Evolutionary conservation across 2,888 invertebrate species (phyloP).

Genomic region (Caenorhabditis japonica): DNA sequence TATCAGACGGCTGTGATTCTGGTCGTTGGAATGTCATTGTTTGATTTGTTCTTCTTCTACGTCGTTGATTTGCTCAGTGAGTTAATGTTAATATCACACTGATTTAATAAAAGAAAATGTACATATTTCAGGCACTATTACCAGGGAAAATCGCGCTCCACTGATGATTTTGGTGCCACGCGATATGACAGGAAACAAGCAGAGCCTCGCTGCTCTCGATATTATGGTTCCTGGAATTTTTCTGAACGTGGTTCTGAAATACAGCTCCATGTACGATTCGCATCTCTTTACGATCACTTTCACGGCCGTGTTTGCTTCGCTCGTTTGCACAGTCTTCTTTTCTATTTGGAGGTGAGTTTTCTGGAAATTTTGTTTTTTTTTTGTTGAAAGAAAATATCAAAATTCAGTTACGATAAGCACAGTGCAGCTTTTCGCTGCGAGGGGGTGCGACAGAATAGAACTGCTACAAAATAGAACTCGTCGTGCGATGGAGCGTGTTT

Average conservation of each 20-base stretch:
- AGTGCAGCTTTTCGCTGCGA: too few relatives aligned
- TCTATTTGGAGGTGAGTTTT: slow-evolving; percentile 56
- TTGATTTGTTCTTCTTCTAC: slow-evolving; percentile 67
- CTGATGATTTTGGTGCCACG: slow-evolving; percentile 62
- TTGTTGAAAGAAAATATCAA: too few relatives aligned
- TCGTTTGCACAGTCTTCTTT: slow-evolving; percentile 54
- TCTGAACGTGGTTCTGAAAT: slow-evolving; percentile 63
- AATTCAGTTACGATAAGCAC: too few relatives aligned
- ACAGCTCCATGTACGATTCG: slow-evolving; percentile 67
- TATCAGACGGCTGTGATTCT: slow-evolving; percentile 61
- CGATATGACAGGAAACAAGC: slow-evolving; percentile 60
- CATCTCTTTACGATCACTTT: slow-evolving; percentile 55
- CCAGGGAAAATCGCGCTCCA: slow-evolving; percentile 58
- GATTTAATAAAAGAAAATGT: background rate
- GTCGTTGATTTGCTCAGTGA: slow-evolving; percentile 64
- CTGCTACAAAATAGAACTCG: too few relatives aligned
- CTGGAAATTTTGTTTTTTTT: background rate
- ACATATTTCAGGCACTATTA: slow-evolving; percentile 52
- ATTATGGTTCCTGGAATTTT: slow-evolving; percentile 66
- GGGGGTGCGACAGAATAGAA: background rate
- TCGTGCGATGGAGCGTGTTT: too few relatives aligned
- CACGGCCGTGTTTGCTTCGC: slow-evolving; percentile 53
- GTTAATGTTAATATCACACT: too few relatives aligned
- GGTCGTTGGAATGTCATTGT: slow-evolving; percentile 56
- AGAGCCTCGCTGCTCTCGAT: slow-evolving; percentile 61